Evolutionary conservation across 2,113 vertebrate genomes (phyloP).

Genomic region (Gallinago media): DNA sequence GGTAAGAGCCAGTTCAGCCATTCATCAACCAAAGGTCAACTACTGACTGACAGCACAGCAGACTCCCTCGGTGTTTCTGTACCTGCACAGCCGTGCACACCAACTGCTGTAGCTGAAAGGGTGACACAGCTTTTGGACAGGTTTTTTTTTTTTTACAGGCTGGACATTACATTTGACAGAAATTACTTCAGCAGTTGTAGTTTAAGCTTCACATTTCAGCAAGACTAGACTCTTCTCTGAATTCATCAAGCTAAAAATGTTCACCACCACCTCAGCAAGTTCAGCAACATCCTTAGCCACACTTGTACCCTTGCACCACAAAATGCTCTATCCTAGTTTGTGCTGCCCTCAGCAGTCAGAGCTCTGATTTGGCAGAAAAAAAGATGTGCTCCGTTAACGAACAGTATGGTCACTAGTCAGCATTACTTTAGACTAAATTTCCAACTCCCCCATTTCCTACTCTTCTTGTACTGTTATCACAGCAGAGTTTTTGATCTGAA

Average conservation of each 20-base stretch:
- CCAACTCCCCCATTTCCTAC: rapidly evolving
- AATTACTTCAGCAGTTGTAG: neutral
- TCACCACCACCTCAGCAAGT: neutral
- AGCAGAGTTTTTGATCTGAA: neutral
- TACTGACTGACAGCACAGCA: neutral
- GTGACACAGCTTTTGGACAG: neutral
- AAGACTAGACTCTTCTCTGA: neutral
- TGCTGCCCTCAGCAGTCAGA: constrained; percentile 41
- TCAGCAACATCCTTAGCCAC: neutral
- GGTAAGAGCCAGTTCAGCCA: neutral
- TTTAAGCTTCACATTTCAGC: neutral
- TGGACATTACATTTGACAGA: neutral
- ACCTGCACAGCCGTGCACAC: neutral
- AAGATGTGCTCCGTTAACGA: rapidly evolving
- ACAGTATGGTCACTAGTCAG: neutral
- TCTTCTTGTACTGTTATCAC: neutral
- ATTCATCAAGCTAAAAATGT: neutral
- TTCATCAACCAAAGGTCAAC: constrained; percentile 50
- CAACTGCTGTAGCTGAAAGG: neutral
- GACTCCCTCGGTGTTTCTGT: rapidly evolving
- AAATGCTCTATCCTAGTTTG: neutral
- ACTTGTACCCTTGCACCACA: neutral
- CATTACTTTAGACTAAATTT: neutral
- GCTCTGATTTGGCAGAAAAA: neutral
- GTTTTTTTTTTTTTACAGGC: neutral